Evolutionary conservation across 2,888 invertebrate species (phyloP).

Genomic region (Dichetophora obliterata): DNA sequence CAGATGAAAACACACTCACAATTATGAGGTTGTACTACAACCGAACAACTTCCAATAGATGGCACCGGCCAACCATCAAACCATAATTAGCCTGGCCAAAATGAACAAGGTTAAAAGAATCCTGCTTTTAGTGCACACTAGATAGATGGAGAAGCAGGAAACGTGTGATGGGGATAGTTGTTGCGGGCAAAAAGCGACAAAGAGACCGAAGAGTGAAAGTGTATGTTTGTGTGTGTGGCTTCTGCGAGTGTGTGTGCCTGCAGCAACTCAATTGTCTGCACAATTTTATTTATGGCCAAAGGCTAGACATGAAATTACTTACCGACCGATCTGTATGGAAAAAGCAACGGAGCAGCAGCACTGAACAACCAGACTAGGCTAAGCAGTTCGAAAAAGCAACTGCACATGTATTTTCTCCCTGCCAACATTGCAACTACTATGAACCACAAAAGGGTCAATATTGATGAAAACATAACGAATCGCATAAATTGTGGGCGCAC

Average conservation of each 20-base stretch:
- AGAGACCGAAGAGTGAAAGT: background rate
- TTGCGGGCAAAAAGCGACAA: background rate
- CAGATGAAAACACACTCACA: too few relatives aligned
- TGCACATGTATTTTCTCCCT: background rate
- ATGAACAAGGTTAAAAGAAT: constrained; percentile 26
- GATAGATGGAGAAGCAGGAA: background rate
- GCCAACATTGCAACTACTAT: background rate
- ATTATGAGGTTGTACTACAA: too few relatives aligned
- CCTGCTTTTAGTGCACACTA: background rate
- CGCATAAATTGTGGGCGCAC: constrained; percentile 19
- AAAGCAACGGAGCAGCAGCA: background rate
- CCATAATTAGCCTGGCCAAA: constrained; percentile 12
- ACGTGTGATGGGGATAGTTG: background rate
- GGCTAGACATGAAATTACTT: constrained; percentile 28
- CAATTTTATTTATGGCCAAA: constrained; percentile 33
- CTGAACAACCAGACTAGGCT: background rate
- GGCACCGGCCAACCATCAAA: constrained; percentile 2
- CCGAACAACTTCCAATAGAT: background rate
- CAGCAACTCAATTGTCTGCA: constrained; percentile 29
- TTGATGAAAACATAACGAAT: constrained; percentile 32
- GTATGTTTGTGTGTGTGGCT: background rate
- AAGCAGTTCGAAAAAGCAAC: background rate
- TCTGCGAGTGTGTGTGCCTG: background rate
- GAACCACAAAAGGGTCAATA: constrained; percentile 34
- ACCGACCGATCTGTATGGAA: background rate